Conservation (phyloP, 2,888 invertebrate genomes). For the Cephus pygmeus region DNA sequence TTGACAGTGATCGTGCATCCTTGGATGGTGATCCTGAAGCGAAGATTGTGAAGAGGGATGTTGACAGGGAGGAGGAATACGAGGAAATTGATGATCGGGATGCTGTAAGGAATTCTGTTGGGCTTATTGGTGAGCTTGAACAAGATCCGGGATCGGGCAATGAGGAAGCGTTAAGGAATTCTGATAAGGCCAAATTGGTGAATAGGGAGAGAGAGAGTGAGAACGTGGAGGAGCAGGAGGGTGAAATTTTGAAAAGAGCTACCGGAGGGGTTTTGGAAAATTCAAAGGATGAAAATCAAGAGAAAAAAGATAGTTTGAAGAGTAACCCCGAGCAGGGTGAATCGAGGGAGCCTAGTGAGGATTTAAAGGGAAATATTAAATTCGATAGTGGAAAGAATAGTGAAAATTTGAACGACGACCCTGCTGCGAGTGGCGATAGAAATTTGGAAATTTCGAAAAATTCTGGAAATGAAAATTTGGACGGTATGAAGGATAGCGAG, state of each 20-base stretch:
- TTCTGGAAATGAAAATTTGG: neutral
- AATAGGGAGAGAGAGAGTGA: conserved; percentile 33
- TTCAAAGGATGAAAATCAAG: conserved; percentile 15
- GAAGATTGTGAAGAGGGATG: conserved; percentile 35
- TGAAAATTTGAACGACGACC: conserved; percentile 6
- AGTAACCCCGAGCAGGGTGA: conserved; percentile 8
- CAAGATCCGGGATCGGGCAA: conserved; percentile 18
- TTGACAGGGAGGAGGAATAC: conserved; percentile 33
- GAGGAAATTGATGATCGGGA: conserved; percentile 33
- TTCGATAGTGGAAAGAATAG: conserved; percentile 20
- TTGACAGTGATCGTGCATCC: neutral
- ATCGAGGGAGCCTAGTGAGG: neutral
- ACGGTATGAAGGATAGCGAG: too few species aligned
- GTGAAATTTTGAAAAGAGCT: neutral
- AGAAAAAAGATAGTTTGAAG: conserved; percentile 1
- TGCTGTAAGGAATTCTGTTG: neutral
- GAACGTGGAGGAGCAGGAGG: conserved; percentile 20
- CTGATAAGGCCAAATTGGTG: conserved; percentile 27
- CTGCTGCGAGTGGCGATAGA: conserved; percentile 2
- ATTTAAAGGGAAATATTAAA: neutral
- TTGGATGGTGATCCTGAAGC: conserved; percentile 10
- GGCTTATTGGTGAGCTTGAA: too few species aligned
- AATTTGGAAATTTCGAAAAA: conserved; percentile 6
- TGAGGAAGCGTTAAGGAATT: conserved; percentile 45
- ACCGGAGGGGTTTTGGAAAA: neutral